These are phyloP conservation scores for Epinotia ramella DNA, from an alignment of 2,888 invertebrate species.

Conservation along the genomic window DNA sequence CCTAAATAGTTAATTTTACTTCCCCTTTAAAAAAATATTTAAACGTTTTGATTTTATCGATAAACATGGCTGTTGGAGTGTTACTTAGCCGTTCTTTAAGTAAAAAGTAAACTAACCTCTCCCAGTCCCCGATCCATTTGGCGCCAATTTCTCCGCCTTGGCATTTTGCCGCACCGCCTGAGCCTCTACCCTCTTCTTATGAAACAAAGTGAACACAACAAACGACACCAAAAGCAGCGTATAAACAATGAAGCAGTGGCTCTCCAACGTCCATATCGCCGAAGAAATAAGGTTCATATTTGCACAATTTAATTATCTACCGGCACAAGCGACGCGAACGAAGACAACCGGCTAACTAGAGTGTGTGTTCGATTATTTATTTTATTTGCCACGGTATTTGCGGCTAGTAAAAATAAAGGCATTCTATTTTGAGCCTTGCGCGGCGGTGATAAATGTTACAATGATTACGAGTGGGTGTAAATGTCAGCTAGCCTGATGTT, in stretches of 20 bases:
- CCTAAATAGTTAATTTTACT: not conserved
- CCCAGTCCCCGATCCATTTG: conserved; percentile 55
- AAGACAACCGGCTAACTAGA: conserved; percentile 34
- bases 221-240: conserved; percentile 71
- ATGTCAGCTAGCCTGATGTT: conserved; percentile 27
- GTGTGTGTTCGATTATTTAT: conserved; percentile 40
- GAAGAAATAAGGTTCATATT: conserved; percentile 77
- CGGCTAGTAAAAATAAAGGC: conserved; percentile 5
- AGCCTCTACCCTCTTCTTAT: conserved; percentile 72
- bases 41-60: not conserved
- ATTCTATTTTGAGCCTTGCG: conserved; percentile 8
- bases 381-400: conserved; percentile 32
- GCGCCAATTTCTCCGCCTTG: conserved; percentile 65
- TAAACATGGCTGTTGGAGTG: not conserved
- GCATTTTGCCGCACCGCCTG: conserved; percentile 60
- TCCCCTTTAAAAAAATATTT: not conserved
- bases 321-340: conserved; percentile 33
- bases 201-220: conserved; percentile 71
- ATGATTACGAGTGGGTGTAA: conserved; percentile 4
- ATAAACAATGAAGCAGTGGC: conserved; percentile 77
- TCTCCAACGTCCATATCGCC: conserved; percentile 74
- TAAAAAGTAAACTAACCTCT: conserved; percentile 61
- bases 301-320: not conserved
- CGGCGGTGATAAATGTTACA: not conserved
- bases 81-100: not conserved